phyloP scores from a whole-genome alignment of 2,113 vertebrate species.

The Motacilla alba region DNA sequence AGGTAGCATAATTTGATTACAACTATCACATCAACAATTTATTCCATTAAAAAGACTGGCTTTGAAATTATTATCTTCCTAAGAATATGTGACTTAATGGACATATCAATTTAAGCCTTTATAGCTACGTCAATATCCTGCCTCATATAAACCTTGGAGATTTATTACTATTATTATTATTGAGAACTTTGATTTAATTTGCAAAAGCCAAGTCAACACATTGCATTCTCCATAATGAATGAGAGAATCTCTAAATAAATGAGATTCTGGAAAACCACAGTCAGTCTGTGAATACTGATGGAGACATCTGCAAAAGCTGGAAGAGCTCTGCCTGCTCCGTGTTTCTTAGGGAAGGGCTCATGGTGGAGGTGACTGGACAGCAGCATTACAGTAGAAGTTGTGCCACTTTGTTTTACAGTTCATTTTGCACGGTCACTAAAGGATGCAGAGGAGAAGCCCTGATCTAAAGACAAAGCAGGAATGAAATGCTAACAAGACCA shows the following conservation, averaged over 20 bases:
- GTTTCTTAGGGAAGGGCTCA: neutral
- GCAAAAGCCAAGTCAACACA: neutral
- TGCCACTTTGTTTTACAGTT: neutral
- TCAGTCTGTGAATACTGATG: neutral
- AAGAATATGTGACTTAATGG: neutral
- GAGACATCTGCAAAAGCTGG: neutral
- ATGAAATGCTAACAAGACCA: neutral
- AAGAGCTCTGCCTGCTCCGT: neutral
- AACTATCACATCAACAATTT: neutral
- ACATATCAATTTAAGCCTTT: neutral
- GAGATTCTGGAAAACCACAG: neutral
- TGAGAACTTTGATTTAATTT: slow-evolving; percentile 1
- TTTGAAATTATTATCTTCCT: neutral
- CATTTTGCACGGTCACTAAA: neutral
- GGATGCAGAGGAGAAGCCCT: neutral
- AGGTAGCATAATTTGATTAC: neutral
- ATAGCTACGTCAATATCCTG: neutral
- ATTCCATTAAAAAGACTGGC: neutral
- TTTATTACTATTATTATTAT: slow-evolving; percentile 11
- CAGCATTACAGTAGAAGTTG: neutral
- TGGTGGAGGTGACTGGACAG: neutral
- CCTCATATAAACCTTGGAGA: neutral
- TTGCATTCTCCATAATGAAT: neutral
- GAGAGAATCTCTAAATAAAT: neutral
- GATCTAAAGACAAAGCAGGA: neutral